A percentile compares a stretch with the other conserved stretches of the same genome.
These are phyloP conservation scores for Castor canadensis DNA, from an alignment of 2,113 vertebrate species.

Conservation along the genomic window DNA sequence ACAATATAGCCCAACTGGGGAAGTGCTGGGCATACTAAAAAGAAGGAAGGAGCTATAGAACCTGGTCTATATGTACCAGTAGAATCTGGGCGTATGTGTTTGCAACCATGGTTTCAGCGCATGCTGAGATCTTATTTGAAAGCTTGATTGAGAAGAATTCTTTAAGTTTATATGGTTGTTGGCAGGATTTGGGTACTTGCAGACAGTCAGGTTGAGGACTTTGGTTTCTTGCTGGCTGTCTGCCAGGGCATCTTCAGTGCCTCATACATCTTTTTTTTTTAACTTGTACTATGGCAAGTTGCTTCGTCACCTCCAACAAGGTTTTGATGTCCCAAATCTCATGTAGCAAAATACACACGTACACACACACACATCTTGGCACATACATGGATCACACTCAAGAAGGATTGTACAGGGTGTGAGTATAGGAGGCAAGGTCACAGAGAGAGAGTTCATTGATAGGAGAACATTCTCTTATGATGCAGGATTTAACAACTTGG, in stretches of 20 bases:
- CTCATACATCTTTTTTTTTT: background rate
- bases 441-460: background rate
- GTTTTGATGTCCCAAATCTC: background rate
- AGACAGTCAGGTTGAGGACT: background rate
- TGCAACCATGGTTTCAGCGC: background rate
- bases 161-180: background rate
- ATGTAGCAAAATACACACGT: background rate
- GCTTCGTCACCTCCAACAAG: background rate
- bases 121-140: background rate
- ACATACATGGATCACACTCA: background rate
- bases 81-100: background rate
- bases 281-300: background rate
- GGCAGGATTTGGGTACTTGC: background rate
- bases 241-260: background rate
- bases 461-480: background rate
- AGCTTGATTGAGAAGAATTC: background rate
- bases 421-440: background rate
- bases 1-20: background rate
- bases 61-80: background rate
- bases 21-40: background rate
- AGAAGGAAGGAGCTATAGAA: background rate
- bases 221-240: background rate
- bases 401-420: background rate
- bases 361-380: background rate
- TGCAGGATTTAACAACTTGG: background rate